Conservation (phyloP, 2,113 vertebrate species). For the Pomatorhinus ruficollis region DNA sequence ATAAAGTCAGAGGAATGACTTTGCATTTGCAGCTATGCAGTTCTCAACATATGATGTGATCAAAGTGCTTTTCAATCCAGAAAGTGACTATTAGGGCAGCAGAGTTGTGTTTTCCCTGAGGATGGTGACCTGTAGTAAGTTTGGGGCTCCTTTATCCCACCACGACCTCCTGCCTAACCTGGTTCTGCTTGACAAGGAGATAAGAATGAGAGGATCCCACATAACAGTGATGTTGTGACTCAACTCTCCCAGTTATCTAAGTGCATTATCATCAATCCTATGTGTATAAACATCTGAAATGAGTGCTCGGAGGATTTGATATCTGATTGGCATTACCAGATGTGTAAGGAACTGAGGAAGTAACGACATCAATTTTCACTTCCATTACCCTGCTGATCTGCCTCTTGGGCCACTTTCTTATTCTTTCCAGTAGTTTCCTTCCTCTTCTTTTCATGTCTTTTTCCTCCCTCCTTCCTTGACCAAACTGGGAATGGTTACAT, state of each 20-base stretch:
- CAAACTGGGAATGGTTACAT: fast-evolving
- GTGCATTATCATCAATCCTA: neutral
- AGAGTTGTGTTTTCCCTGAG: neutral
- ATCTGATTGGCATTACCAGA: neutral
- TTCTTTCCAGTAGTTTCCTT: neutral
- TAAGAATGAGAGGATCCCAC: neutral
- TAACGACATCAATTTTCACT: neutral
- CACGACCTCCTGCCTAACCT: neutral
- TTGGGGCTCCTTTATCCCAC: neutral
- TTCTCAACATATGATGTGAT: neutral
- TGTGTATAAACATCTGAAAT: neutral
- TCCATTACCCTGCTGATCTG: neutral
- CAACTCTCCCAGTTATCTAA: neutral
- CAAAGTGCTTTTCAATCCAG: neutral
- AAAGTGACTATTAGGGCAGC: neutral
- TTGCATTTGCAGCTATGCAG: neutral
- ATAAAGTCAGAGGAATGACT: neutral
- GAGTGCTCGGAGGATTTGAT: neutral
- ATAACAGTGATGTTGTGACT: neutral
- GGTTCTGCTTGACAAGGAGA: neutral
- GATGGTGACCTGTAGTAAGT: fast-evolving
- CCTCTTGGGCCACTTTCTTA: neutral
- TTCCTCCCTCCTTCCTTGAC: neutral
- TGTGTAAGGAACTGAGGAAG: neutral
- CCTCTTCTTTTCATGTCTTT: neutral